Evolutionary conservation across 2,113 vertebrate species (phyloP), one percentile per base, ranked within the genome.

Genomic region (Ailuropoda melanoleuca): DNA sequence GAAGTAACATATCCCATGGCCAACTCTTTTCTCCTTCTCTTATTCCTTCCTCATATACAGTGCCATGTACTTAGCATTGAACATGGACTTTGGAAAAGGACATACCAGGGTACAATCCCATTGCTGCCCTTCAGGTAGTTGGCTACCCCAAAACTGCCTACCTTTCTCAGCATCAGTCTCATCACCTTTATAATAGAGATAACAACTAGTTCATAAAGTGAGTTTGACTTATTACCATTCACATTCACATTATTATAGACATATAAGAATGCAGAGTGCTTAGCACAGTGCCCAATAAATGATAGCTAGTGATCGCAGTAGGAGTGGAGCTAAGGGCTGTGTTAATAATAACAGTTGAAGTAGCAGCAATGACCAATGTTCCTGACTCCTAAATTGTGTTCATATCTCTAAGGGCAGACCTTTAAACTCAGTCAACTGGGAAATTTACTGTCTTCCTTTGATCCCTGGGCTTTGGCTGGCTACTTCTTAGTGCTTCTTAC

Each of bases 1-100:
- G 72, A 81, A 75, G 18, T 21, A 43, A 19, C 0, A 0, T 56
- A 84, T 43, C 1, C n/a, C 7, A 29, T 3, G 2, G 72, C 4
- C 6, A 64, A 19, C 4, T n/a, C 4, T 80, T 60, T n/a, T 15
- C 37, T 70, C 26, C 18, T 13, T 60, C 23, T 17, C 14, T 48
- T 70, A 29, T 23, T 37, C 82, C 2, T 70, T 78, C 29, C 60
- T 64, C 46, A 74, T 29, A 58, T n/a, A 17, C 2, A n/a, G 0
- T 7, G 43, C 0, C 0, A 0, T 29, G 4, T 15, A 46, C 6
- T 53, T 90, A 17, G 8, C 14, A 39, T 29, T 34, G 37, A 50
- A 64, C 10, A 31, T 19, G 8, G 43, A 1, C 34, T 78, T 56
- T 34, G 8, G 21, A 86, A 3, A 68, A 31, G 39, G 23, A 37